Evolutionary conservation across 2,113 vertebrate species (phyloP), one percentile per base, ranked within the genome.

Genomic region (Osmerus eperlanus): DNA sequence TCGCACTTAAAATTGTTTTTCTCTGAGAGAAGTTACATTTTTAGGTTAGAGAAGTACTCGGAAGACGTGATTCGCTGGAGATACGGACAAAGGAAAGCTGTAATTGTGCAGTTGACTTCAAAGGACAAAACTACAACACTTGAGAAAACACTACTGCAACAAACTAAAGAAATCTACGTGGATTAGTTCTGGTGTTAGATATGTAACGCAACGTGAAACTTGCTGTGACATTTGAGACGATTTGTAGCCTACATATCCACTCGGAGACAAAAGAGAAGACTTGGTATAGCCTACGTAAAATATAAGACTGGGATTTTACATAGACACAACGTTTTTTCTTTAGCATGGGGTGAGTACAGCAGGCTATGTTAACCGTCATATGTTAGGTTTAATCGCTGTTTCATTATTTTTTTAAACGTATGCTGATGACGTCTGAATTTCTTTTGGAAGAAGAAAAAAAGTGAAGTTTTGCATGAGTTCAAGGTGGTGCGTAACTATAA

Each of bases 11-110:
- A 59, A 65, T 69, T 63, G n/a, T 60, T 74, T 14, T 68, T 68
- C 58, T 29, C 12, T n/a, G 13, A 12, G 67, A 69, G 28, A 47
- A 47, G 41, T 47, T 47, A 8, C 6, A 47, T 47, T 47, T 47
- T 11, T 9, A 47, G 4, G 56, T 47, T 36, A 32, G 36, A 19
- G 64, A 56, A 56, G 15, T 56, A 56, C n/a, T 18, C 15, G 70
- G 23, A 59, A 19, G 77, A 67, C 52, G 74, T 19, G 21, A 51
- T 65, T 78, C 16, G 67, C 56, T 25, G 82, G 61, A 78, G 74
- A 83, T 72, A 75, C 60, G 80, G 79, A 88, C 86, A 89, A 87
- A 89, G 87, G 80, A 70, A 74, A 73, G 2, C 75, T 69, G 76
- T 83, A 85, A 70, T 71, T 69, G 71, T 77, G 78, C 65, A 75